Evolutionary conservation across 2,113 vertebrate species (phyloP).

Genomic region (Heteronetta atricapilla): DNA sequence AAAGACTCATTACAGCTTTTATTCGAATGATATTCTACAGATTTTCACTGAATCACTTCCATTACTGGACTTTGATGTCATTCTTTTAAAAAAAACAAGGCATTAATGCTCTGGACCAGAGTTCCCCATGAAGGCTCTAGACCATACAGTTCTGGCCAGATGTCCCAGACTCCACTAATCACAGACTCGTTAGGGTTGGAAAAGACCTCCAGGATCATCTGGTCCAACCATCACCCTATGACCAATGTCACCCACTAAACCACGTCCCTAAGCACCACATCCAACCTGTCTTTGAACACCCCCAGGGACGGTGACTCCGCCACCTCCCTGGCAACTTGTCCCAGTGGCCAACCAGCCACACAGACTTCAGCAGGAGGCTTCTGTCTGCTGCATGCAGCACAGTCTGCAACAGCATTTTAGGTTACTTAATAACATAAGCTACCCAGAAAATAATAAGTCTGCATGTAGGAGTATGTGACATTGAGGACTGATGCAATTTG

Average conservation of each 20-base stretch:
- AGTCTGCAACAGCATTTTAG: background rate
- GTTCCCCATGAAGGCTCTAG: background rate
- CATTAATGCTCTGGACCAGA: background rate
- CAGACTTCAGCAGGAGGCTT: background rate
- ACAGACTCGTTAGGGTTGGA: background rate
- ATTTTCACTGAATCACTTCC: background rate
- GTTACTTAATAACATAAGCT: rapidly evolving
- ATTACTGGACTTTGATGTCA: background rate
- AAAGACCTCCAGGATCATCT: too few relatives aligned
- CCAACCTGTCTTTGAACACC: too few relatives aligned
- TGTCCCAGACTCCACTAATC: background rate
- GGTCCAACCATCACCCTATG: too few relatives aligned
- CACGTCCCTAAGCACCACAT: too few relatives aligned
- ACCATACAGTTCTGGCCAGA: rapidly evolving
- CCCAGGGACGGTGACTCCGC: too few relatives aligned
- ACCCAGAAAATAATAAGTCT: background rate
- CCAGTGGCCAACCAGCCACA: background rate
- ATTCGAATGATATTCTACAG: background rate
- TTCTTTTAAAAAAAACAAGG: background rate
- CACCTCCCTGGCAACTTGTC: too few relatives aligned
- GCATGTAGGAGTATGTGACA: background rate
- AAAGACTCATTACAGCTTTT: background rate
- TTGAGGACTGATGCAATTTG: rapidly evolving
- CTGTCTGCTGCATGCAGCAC: background rate
- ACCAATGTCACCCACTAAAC: too few relatives aligned